A percentile compares a stretch with the other conserved stretches of the same genome.
Conservation (phyloP, 2,888 invertebrate species). For the Ptilodon capucinus region DNA sequence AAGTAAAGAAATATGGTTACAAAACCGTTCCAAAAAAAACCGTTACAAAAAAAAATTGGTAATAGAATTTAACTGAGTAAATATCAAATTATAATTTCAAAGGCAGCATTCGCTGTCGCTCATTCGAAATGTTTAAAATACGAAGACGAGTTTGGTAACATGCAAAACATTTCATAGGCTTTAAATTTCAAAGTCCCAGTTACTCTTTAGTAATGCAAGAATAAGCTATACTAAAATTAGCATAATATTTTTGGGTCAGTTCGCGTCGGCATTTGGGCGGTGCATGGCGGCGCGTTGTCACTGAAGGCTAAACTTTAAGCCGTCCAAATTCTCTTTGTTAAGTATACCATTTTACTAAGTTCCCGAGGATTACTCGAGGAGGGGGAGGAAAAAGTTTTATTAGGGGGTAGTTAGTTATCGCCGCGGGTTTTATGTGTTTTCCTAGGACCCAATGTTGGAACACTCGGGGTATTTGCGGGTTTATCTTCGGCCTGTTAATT, state of each 20-base stretch:
- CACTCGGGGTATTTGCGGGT: conserved; percentile 13
- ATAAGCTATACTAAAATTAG: conserved; percentile 17
- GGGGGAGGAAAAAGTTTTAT: conserved; percentile 24
- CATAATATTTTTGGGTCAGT: conserved; percentile 24
- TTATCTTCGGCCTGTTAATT: conserved; percentile 13
- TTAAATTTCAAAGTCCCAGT: not conserved
- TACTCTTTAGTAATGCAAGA: conserved; percentile 2
- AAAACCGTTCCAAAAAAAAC: too few species aligned
- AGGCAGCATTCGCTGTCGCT: too few species aligned
- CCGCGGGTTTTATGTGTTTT: conserved; percentile 26
- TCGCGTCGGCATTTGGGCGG: too few species aligned
- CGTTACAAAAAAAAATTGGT: too few species aligned
- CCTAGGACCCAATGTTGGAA: conserved; percentile 20
- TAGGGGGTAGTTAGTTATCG: conserved; percentile 32
- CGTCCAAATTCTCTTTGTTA: conserved; percentile 34
- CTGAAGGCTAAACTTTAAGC: conserved; percentile 23
- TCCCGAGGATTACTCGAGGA: conserved; percentile 33
- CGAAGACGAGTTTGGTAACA: not conserved
- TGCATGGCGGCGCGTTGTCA: conserved; percentile 19
- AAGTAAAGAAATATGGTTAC: too few species aligned
- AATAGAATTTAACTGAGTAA: too few species aligned
- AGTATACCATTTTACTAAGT: conserved; percentile 35
- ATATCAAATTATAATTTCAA: too few species aligned
- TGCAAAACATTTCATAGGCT: not conserved
- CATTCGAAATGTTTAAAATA: too few species aligned